phyloP scores from a whole-genome alignment of 2,113 vertebrate species.

The Thymallus thymallus region DNA sequence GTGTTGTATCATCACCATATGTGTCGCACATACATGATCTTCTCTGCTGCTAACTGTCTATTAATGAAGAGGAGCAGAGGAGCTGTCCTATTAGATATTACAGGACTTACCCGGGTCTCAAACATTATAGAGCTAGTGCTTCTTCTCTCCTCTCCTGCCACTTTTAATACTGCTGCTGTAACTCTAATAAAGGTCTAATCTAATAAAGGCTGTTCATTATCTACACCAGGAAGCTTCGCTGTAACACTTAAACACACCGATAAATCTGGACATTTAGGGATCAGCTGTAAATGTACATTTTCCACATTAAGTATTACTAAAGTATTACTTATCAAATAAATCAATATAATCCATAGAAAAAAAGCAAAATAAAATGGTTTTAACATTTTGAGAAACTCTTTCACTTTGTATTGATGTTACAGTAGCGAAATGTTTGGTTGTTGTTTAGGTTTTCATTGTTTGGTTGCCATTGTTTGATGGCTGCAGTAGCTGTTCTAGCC shows the following conservation, averaged over 20 bases:
- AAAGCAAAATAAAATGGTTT: too few species aligned
- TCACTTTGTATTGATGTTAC: too few species aligned
- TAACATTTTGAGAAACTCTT: too few species aligned
- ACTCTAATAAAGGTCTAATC: conserved; percentile 70
- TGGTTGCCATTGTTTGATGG: conserved; percentile 25
- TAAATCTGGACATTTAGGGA: conserved; percentile 62
- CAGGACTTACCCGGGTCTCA: conserved; percentile 65
- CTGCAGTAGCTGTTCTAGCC: conserved; percentile 39
- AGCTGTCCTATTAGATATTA: conserved; percentile 71
- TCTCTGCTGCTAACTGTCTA: conserved; percentile 51
- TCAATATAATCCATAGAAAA: too few species aligned
- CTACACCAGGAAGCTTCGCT: conserved; percentile 45
- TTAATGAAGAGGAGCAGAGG: conserved; percentile 71
- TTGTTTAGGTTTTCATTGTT: conserved; percentile 22
- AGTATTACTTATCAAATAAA: too few species aligned
- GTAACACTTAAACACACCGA: conserved; percentile 68
- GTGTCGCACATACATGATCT: too few species aligned
- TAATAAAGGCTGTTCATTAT: conserved; percentile 75
- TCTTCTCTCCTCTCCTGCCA: conserved; percentile 60
- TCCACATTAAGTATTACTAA: too few species aligned
- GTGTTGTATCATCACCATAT: too few species aligned
- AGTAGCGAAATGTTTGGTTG: not conserved
- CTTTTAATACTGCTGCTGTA: conserved; percentile 64
- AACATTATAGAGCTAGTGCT: conserved; percentile 50
- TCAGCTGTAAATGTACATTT: conserved; percentile 1